Conservation (phyloP, 2,888 invertebrate genomes). For the Metallyticus violacea region DNA sequence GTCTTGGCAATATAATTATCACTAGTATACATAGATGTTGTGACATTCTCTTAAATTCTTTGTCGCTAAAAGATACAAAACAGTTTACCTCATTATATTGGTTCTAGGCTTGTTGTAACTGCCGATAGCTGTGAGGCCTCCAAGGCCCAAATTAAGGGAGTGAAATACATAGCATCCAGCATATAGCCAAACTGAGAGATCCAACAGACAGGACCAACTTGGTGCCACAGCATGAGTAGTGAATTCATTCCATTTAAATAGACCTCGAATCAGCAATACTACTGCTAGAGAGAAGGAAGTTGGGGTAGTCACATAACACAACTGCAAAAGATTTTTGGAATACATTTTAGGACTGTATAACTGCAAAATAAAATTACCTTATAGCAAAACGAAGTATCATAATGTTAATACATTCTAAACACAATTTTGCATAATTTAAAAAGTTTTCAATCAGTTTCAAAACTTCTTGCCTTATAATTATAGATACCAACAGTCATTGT, state of each 20-base stretch:
- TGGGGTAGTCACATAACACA: conserved; percentile 8
- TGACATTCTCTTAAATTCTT: too few species aligned
- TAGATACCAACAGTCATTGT: too few species aligned
- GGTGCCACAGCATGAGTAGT: neutral
- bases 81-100: neutral
- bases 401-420: too few species aligned
- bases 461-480: too few species aligned
- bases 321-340: neutral
- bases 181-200: neutral
- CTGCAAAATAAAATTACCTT: too few species aligned
- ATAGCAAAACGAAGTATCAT: too few species aligned
- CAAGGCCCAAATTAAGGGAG: conserved; percentile 11
- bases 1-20: too few species aligned
- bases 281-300: neutral
- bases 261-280: neutral
- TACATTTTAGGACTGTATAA: too few species aligned
- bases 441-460: too few species aligned
- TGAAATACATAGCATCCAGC: conserved; percentile 15
- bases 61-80: neutral
- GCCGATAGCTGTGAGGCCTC: neutral
- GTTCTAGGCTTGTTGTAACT: conserved; percentile 12
- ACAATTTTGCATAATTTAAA: too few species aligned
- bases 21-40: too few species aligned
- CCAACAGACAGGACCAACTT: neutral
- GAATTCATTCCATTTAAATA: neutral